Base-by-base conservation (phyloP, 1,140 invertebrate species). In the Tenebrio molitor region DNA sequence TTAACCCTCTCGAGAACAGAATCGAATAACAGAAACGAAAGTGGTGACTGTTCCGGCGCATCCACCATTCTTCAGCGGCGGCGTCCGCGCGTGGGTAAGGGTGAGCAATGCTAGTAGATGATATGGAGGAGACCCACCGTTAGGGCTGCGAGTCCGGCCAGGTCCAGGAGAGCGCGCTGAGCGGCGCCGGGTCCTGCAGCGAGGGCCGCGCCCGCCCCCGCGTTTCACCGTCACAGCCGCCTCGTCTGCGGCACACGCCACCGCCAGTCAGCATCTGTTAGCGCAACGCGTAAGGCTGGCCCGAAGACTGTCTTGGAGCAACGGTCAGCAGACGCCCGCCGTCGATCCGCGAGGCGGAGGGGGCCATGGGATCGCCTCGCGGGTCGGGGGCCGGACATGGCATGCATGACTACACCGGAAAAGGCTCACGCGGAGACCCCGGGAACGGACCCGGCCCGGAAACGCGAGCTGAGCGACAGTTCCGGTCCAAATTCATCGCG, bases 261-360 rank as follows among this genome's bases (percentile, higher is more conserved):
- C 74, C 71, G 74, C 70, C 69, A 73, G 44, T 73, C 69, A 74
- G 73, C 75, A 77, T 34, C 33, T 74, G 44, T 68, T 72, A 44
- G 66, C 68, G 71, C 71, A 69, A 75, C 72, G 74, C 74, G 75
- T 53, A 77, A 77, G 77, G 81, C 81, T 83, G 81, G 79, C 81
- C 82, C 80, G 81, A 79, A 83, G 82, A 81, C 82, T 83, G 82
- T 84, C 82, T 76, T 79, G 77, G 65, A 72, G 83, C 82, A 83
- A 81, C 80, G 82, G 82, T 75, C 80, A 81, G 79, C 82, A 67
- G 41, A 19, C n/a, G 41, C 16, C 41, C 41, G 23, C 63, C 39
- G 46, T 41, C 39, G 23, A 36, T 10, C 39, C 34, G 36, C 36
- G 7, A 39, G 36, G 7, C 36, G n/a, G 25, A 29, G 3, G 25